These are phyloP conservation scores for Xestia ashworthii DNA, from an alignment of 2,888 invertebrate species.

Conservation along the genomic window DNA sequence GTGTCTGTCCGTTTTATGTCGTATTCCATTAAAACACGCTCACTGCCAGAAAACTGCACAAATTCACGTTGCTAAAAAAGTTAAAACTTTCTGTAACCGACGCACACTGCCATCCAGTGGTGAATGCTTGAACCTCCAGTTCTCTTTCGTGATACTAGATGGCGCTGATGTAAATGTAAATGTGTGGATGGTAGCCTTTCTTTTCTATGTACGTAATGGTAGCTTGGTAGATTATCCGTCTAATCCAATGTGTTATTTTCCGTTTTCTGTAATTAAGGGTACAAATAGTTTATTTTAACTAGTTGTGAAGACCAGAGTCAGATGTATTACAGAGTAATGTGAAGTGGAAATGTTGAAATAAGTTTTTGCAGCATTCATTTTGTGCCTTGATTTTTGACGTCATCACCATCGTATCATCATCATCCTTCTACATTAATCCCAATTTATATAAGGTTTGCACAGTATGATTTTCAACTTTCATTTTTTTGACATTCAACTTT, in stretches of 20 bases:
- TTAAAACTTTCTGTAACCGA: slow-evolving; percentile 6
- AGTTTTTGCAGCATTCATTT: background rate
- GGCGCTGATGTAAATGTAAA: slow-evolving; percentile 10
- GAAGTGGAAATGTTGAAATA: slow-evolving; percentile 40
- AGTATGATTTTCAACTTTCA: background rate
- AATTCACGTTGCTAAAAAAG: background rate
- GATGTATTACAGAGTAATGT: slow-evolving; percentile 20
- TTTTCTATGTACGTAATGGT: slow-evolving; percentile 29
- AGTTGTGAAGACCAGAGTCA: slow-evolving; percentile 39
- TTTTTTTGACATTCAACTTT: background rate
- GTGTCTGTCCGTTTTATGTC: slow-evolving; percentile 20
- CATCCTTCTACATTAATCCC: background rate
- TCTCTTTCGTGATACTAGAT: background rate
- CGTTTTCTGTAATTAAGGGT: slow-evolving; percentile 27
- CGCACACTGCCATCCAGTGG: slow-evolving; percentile 25
- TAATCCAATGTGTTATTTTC: slow-evolving; percentile 10
- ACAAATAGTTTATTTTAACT: slow-evolving; percentile 45
- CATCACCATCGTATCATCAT: background rate
- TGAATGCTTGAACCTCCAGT: background rate
- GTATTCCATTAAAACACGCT: background rate
- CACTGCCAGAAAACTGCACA: slow-evolving; percentile 37
- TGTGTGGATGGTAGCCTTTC: slow-evolving; percentile 9
- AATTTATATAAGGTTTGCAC: background rate
- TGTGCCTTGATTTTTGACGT: background rate
- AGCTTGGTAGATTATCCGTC: slow-evolving; percentile 19